Evolutionary conservation across 2,888 invertebrate species (phyloP), one percentile per base, ranked within the genome.

Genomic region (Sarcophaga variegata): DNA sequence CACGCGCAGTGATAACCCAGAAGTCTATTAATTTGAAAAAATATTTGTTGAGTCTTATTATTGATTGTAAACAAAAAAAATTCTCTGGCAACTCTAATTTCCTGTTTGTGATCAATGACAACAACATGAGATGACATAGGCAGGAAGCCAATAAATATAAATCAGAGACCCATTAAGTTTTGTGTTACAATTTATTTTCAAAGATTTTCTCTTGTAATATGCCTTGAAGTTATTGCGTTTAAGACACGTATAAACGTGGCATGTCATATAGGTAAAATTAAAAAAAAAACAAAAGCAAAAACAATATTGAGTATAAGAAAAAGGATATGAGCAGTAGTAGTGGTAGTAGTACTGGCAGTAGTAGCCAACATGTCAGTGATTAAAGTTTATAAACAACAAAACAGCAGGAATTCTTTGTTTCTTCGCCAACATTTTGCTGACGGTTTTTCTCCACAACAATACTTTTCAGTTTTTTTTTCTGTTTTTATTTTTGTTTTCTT

Each of bases 281-380:
- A 2, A 69, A 83, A 79, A 76, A 70, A 74, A 64, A 20, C 20
- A 20, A 69, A 37, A 74, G 62, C 12, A 67, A 59, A 11, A 54
- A 70, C 8, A 37, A n/a, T 54, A 10, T 14, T 66, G 22, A 20
- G 22, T 20, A 8, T 8, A 37, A 10, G 11, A 14, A 63, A n/a
- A 27, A 60, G 60, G 17, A 76, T 37, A 63, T 59, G 12, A 66
- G n/a, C 17, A n/a, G 6, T 20, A 67, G 37, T 37, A 37, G 37
- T 84, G 59, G 84, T 87, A 84, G 86, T 75, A 81, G 84, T n/a
- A 59, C 1, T n/a, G 59, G 14, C 14, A 59, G 59, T 37, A 37
- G 37, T 37, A 54, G 20, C 75, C 81, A 87, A 87, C 72, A 85
- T 87, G 85, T 82, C 87, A 84, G 84, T 85, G 71, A 79, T 85